phyloP scores from a whole-genome alignment of 1,140 invertebrate species.

The Calephelis virginiensis region DNA sequence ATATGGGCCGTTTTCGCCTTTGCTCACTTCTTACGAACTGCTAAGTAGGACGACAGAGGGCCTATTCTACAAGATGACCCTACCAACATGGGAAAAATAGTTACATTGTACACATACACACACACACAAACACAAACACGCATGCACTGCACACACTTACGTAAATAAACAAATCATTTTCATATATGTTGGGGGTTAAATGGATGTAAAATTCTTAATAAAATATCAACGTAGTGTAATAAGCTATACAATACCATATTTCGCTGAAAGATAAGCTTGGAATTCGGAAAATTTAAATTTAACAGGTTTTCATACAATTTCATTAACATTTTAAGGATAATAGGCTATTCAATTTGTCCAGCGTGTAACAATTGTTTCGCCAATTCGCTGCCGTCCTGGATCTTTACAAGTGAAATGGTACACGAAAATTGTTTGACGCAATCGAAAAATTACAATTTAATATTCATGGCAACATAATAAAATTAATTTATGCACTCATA shows the following conservation, averaged over 20 bases:
- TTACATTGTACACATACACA: no score
- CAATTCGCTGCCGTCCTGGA: conserved; percentile 34
- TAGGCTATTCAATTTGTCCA: conserved; percentile 54
- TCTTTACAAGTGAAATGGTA: conserved; percentile 28
- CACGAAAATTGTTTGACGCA: conserved; percentile 11
- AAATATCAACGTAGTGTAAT: no score
- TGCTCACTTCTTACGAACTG: no score
- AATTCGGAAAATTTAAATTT: conserved; percentile 34
- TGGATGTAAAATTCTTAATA: no score
- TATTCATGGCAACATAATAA: conserved; percentile 26
- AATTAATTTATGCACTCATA: not conserved
- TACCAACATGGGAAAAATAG: no score
- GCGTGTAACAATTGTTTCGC: conserved; percentile 50
- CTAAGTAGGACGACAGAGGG: no score
- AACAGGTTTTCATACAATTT: conserved; percentile 54
- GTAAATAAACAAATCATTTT: no score
- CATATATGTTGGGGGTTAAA: no score
- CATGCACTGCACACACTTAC: no score
- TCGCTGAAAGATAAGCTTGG: conserved; percentile 25
- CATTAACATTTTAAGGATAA: conserved; percentile 59
- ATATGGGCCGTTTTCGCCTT: no score
- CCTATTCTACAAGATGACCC: no score
- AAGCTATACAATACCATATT: not conserved
- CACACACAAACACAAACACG: no score
- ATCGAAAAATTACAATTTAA: conserved; percentile 14